Evolutionary conservation across 1,140 invertebrate genomes (phyloP).

Genomic region (Hetaerina americana): DNA sequence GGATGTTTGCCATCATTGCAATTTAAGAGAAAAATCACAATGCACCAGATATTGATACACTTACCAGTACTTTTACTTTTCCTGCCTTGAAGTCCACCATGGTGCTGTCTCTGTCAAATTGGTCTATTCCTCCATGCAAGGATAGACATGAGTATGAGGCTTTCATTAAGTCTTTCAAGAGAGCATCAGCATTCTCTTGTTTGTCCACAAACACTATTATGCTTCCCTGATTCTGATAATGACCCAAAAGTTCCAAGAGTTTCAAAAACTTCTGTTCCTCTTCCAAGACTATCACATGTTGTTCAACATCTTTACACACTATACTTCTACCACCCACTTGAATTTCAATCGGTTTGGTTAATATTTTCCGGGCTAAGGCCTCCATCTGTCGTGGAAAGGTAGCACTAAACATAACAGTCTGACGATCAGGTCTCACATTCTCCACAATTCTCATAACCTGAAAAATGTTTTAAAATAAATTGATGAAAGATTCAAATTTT

Average conservation of each 20-base stretch:
- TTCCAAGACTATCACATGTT: slow-evolving; percentile 84
- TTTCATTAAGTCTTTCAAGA: slow-evolving; percentile 93
- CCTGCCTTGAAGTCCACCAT: slow-evolving; percentile 97
- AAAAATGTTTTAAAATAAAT: no score
- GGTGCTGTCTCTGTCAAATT: slow-evolving; percentile 95
- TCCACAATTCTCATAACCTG: slow-evolving; percentile 94
- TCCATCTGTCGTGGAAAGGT: slow-evolving; percentile 99
- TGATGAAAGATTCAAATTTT: no score
- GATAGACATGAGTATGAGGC: slow-evolving; percentile 92
- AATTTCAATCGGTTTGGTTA: slow-evolving; percentile 95
- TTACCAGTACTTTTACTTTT: slow-evolving; percentile 50
- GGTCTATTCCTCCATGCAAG: slow-evolving; percentile 97
- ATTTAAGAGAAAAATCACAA: no score
- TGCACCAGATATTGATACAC: slow-evolving; percentile 12
- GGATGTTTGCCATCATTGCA: no score
- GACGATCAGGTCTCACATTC: slow-evolving; percentile 90
- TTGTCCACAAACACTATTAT: slow-evolving; percentile 98
- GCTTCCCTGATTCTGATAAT: slow-evolving; percentile 87
- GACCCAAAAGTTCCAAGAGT: slow-evolving; percentile 85
- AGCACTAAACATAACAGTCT: slow-evolving; percentile 97
- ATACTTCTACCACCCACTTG: slow-evolving; percentile 94
- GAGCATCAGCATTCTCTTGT: slow-evolving; percentile 91
- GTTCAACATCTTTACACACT: slow-evolving; percentile 96
- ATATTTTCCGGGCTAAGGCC: slow-evolving; percentile 82
- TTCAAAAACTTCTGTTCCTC: slow-evolving; percentile 98